These are phyloP conservation scores for Saxidomus purpurata DNA, from an alignment of 1,140 invertebrate genomes.

Conservation along the genomic window DNA sequence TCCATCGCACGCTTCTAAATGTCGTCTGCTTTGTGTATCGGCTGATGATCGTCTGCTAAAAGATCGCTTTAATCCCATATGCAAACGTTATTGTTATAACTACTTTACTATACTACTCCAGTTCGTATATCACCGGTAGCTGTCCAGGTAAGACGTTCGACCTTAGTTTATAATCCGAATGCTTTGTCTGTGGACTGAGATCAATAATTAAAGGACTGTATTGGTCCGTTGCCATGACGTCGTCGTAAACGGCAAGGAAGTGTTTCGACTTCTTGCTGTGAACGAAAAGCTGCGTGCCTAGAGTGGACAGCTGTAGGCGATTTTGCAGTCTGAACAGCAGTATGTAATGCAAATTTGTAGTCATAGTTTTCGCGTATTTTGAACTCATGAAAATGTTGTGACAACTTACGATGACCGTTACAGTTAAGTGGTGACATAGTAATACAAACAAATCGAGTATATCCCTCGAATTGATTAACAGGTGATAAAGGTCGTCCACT, in stretches of 20 bases:
- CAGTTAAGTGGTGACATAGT: neutral
- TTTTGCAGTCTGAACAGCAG: neutral
- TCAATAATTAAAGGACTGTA: neutral
- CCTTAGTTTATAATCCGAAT: slow-evolving; percentile 5
- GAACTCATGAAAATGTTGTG: neutral
- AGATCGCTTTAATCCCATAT: neutral
- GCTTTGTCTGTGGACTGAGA: neutral
- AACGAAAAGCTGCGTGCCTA: neutral
- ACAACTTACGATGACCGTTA: neutral
- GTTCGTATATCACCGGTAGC: slow-evolving; percentile 11
- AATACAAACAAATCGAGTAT: neutral
- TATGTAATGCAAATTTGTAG: neutral
- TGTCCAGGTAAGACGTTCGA: neutral
- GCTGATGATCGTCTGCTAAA: neutral
- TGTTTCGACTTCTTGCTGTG: neutral
- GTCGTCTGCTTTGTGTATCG: too few species aligned
- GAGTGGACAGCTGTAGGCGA: neutral
- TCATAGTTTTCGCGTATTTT: neutral
- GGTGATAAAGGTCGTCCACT: neutral
- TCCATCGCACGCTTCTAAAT: neutral
- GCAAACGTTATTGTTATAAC: too few species aligned
- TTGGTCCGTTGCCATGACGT: neutral
- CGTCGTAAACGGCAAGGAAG: neutral
- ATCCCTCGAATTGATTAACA: neutral
- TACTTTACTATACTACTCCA: neutral